Base-by-base conservation (phyloP, 2,113 vertebrate genomes). In the Pampusana beccarii region DNA sequence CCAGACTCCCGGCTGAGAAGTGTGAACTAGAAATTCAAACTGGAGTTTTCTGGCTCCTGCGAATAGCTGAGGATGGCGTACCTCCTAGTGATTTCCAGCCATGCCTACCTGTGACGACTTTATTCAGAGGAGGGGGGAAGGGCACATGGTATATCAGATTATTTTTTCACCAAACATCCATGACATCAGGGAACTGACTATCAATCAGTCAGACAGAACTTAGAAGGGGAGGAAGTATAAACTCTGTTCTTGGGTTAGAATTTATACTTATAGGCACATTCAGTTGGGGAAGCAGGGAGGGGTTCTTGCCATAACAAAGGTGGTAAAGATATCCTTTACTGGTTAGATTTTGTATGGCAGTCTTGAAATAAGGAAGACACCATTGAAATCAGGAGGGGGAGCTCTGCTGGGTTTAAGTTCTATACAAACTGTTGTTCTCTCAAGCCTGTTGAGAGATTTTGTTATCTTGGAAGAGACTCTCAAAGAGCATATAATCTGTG, bases 301-400 rank as follows among this genome's bases (percentile, higher is more conserved):
- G 78, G 64, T 46, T 95, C 83, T 97, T 97, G 97, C 97, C 94
- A 97, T 97, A 81, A 97, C 95, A 97, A 96, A 72, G 69, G 42
- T 64, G 77, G 92, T 95, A 95, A 92, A 96, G 91, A 64, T 94
- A 74, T 15, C 82, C 92, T 89, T 95, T 78, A 94, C 87, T 81
- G 89, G 50, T 17, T 53, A 60, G 82, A 54, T 93, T 95, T 97
- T 96, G 96, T 71, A 95, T 96, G 97, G 96, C 96, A 95, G 95
- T 53, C 92, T 93, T 90, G 74, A 95, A 96, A 94, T 89, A 69
- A 94, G 91, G 89, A 42, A 62, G 92, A 95, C 93, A 97, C 97
- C 96, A 97, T 89, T 97, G 97, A 97, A 97, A 97, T 95, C 95
- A 85, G 86, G 83, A 81, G 88, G 84, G 82, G 90, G 81, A 88